These are phyloP conservation scores for Prolemur simus DNA, from an alignment of 2,113 vertebrate species.

Conservation along the genomic window DNA sequence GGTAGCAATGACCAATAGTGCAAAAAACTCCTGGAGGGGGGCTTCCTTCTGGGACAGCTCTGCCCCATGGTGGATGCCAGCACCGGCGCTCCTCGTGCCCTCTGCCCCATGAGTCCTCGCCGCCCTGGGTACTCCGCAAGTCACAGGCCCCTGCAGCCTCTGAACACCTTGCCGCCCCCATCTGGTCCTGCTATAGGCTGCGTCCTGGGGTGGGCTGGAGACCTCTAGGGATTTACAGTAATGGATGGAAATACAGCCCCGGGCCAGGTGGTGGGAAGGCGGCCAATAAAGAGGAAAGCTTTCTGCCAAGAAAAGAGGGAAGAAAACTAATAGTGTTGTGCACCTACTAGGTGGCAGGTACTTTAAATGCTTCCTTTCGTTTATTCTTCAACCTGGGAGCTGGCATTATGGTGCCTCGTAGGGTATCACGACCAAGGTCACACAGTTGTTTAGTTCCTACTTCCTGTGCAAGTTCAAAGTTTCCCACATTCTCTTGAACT, in stretches of 20 bases:
- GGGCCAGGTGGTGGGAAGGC: too few species aligned
- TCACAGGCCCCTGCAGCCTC: neutral
- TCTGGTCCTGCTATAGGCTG: neutral
- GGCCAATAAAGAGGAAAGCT: neutral
- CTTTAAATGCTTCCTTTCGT: neutral
- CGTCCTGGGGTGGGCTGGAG: neutral
- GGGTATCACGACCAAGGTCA: neutral
- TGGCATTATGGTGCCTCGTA: fast-evolving
- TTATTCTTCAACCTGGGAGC: neutral
- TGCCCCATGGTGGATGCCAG: neutral
- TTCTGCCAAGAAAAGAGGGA: neutral
- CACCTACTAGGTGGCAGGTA: neutral
- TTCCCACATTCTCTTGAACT: neutral
- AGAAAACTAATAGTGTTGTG: neutral
- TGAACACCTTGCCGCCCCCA: neutral
- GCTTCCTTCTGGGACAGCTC: neutral
- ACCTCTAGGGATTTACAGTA: neutral
- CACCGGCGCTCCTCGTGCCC: too few species aligned
- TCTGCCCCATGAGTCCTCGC: neutral
- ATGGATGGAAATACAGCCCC: neutral
- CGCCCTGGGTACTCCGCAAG: neutral
- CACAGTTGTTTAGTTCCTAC: neutral
- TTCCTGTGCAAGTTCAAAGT: neutral
- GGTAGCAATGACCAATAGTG: neutral
- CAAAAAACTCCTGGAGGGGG: neutral